Conservation (phyloP, 1,140 invertebrate genomes). For the Branchinecta lindahli region DNA sequence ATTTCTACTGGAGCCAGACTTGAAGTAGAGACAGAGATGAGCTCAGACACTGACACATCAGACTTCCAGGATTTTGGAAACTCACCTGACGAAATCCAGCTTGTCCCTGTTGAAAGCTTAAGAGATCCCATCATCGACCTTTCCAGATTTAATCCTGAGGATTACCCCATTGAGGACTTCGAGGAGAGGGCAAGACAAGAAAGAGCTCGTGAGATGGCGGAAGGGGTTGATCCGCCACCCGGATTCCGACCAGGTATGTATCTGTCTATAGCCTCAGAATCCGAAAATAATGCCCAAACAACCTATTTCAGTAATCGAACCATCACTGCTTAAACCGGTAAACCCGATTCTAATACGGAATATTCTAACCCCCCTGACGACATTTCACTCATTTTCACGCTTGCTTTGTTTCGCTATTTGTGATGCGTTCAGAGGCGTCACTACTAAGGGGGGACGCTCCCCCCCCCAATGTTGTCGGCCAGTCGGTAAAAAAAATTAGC, state of each 20-base stretch:
- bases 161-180: constrained; percentile 43
- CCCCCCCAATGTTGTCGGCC: too few relatives aligned
- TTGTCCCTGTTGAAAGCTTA: background rate
- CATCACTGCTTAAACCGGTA: too few relatives aligned
- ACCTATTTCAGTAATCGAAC: too few relatives aligned
- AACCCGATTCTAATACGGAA: too few relatives aligned
- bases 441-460: too few relatives aligned
- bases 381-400: too few relatives aligned
- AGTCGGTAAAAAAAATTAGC: too few relatives aligned
- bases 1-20: background rate
- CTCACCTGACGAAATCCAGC: background rate
- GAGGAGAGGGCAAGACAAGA: constrained; percentile 51
- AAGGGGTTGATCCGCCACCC: constrained; percentile 44
- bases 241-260: constrained; percentile 22
- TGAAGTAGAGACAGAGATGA: background rate
- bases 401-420: too few relatives aligned
- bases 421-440: too few relatives aligned
- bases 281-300: too few relatives aligned
- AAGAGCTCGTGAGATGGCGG: constrained; percentile 54
- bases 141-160: constrained; percentile 41
- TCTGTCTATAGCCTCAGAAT: too few relatives aligned
- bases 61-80: background rate
- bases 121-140: constrained; percentile 38
- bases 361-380: too few relatives aligned
- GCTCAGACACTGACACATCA: background rate